A percentile compares a stretch with the other conserved stretches of the same genome.
Conservation (phyloP, 1,140 invertebrate species). For the Harpegnathos saltator region DNA sequence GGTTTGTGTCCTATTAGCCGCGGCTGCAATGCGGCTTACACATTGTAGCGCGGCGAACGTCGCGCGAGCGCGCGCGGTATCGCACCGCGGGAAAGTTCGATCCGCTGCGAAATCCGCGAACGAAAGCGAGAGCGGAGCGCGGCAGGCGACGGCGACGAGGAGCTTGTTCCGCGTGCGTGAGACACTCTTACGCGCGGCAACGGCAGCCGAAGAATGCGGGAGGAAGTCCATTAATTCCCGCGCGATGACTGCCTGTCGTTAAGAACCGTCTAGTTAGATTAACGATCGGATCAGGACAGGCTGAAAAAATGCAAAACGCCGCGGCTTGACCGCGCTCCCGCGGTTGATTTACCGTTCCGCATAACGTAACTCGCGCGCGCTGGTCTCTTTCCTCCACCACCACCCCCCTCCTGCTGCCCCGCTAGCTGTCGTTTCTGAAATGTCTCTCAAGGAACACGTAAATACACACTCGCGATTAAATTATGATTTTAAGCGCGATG, state of each 20-base stretch:
- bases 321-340: neutral
- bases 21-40: neutral
- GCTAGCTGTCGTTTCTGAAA: neutral
- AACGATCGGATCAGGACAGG: neutral
- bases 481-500: conserved; percentile 25
- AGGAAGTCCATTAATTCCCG: conserved; percentile 19
- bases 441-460: neutral
- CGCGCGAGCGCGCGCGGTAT: neutral
- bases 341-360: conserved; percentile 1
- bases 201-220: conserved; percentile 10
- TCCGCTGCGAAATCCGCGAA: neutral
- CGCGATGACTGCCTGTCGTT: neutral
- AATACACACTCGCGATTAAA: neutral
- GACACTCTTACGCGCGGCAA: neutral
- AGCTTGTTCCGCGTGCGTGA: conserved; percentile 7
- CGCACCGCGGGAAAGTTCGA: conserved; percentile 15
- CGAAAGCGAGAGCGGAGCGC: conserved; percentile 1
- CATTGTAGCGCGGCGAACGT: too few species aligned
- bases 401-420: too few species aligned
- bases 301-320: neutral
- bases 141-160: neutral
- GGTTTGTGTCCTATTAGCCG: conserved; percentile 17
- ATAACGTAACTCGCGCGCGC: conserved; percentile 10
- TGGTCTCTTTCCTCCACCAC: too few species aligned
- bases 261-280: conserved; percentile 2